phyloP scores from a whole-genome alignment of 2,113 vertebrate species.

The Tychaedon coryphoeus region DNA sequence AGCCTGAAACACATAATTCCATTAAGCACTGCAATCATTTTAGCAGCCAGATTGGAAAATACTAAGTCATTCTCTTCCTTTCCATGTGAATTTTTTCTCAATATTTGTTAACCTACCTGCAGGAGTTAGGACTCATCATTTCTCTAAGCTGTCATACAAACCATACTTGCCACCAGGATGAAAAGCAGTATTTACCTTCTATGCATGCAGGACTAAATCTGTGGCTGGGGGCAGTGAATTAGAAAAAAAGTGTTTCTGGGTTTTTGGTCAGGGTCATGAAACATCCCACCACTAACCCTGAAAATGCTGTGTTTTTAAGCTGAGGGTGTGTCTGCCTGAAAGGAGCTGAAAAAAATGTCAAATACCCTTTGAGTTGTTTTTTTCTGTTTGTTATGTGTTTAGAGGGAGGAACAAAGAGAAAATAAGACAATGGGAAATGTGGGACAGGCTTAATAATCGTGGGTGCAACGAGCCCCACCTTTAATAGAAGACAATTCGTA shows the following conservation, averaged over 20 bases:
- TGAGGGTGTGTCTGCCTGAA: slow-evolving; percentile 26
- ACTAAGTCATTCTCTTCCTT: background rate
- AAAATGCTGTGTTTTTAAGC: background rate
- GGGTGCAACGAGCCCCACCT: background rate
- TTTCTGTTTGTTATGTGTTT: slow-evolving; percentile 24
- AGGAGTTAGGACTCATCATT: background rate
- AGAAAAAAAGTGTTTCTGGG: background rate
- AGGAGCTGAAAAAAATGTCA: background rate
- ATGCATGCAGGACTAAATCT: background rate
- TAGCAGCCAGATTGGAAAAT: background rate
- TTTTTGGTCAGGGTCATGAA: background rate
- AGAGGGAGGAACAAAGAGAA: slow-evolving; percentile 51
- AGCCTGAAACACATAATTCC: background rate
- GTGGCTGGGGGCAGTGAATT: background rate
- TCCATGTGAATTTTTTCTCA: background rate
- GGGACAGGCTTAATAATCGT: background rate
- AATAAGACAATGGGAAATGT: slow-evolving; percentile 30
- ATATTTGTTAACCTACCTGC: background rate
- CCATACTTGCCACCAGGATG: background rate
- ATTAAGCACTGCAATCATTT: background rate
- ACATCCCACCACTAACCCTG: background rate
- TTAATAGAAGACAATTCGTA: background rate
- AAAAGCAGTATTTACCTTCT: background rate
- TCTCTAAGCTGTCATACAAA: background rate
- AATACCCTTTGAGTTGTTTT: background rate